phyloP scores from a whole-genome alignment of 2,113 vertebrate genomes.

The Neodontobutis hainanensis region DNA sequence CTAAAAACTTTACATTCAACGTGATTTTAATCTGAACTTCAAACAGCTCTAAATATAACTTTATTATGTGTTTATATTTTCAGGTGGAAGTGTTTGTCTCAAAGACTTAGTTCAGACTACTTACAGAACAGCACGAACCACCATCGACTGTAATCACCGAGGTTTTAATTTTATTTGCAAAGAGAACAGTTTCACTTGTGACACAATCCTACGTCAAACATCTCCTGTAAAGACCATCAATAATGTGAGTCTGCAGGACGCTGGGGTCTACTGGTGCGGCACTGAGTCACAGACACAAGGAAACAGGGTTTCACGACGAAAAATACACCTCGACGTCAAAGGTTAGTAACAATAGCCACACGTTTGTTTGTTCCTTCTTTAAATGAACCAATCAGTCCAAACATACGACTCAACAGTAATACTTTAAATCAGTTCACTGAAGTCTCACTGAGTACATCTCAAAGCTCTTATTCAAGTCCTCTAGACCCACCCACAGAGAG shows the following conservation, averaged over 20 bases:
- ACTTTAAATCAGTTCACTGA: no score
- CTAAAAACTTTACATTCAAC: no score
- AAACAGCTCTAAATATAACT: not conserved
- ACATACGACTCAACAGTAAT: no score
- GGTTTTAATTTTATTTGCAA: not conserved
- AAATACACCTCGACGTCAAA: not conserved
- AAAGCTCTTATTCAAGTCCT: no score
- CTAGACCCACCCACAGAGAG: no score
- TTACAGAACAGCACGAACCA: not conserved
- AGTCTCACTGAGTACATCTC: no score
- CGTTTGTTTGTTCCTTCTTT: no score
- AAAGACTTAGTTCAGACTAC: not conserved
- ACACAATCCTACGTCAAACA: not conserved
- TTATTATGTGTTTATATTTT: not conserved
- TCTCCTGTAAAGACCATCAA: not conserved
- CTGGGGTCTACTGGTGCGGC: not conserved
- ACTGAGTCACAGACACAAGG: not conserved
- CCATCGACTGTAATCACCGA: not conserved
- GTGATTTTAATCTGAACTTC: no score
- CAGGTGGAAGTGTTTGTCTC: not conserved
- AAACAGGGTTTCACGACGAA: not conserved
- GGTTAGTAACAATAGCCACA: no score
- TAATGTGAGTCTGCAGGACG: not conserved
- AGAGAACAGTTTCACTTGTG: not conserved
- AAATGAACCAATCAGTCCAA: no score